Evolutionary conservation across 2,113 vertebrate genomes (phyloP).

Genomic region (Cyphomyrus plagiostoma): DNA sequence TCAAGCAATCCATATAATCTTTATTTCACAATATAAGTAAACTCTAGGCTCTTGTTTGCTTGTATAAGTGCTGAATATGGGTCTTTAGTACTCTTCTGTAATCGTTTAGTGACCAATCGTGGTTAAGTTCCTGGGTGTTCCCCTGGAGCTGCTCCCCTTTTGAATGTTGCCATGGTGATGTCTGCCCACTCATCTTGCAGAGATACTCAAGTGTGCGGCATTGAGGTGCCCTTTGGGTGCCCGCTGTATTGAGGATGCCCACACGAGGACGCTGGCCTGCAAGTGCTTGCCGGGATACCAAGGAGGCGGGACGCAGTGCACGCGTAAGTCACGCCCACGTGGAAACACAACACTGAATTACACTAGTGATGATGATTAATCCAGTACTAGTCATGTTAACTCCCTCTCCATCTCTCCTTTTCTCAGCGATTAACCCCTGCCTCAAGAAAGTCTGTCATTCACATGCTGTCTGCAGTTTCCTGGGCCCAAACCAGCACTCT

Average conservation of each 20-base stretch:
- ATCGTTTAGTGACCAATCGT: background rate
- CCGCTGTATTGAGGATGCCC: constrained; percentile 65
- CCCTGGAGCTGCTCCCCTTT: constrained; percentile 33
- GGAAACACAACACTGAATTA: background rate
- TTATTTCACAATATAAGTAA: background rate
- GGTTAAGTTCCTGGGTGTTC: background rate
- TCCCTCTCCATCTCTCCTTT: background rate
- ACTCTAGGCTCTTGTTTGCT: background rate
- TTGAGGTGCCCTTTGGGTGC: constrained; percentile 66
- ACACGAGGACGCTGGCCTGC: constrained; percentile 60
- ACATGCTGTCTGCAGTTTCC: constrained; percentile 66
- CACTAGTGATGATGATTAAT: background rate
- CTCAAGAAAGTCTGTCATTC: constrained; percentile 60
- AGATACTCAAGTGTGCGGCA: constrained; percentile 60
- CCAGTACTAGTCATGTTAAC: background rate
- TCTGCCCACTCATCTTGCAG: constrained; percentile 31
- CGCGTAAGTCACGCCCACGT: constrained; percentile 64
- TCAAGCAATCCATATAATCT: background rate
- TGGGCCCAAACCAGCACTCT: constrained; percentile 69
- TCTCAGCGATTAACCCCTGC: constrained; percentile 81
- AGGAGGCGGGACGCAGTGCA: constrained; percentile 50
- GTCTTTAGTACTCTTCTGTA: background rate
- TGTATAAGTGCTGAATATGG: background rate
- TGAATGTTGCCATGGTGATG: background rate
- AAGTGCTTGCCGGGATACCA: constrained; percentile 67